Evolutionary conservation across 1,140 invertebrate genomes (phyloP).

Genomic region (Diuraphis noxia): DNA sequence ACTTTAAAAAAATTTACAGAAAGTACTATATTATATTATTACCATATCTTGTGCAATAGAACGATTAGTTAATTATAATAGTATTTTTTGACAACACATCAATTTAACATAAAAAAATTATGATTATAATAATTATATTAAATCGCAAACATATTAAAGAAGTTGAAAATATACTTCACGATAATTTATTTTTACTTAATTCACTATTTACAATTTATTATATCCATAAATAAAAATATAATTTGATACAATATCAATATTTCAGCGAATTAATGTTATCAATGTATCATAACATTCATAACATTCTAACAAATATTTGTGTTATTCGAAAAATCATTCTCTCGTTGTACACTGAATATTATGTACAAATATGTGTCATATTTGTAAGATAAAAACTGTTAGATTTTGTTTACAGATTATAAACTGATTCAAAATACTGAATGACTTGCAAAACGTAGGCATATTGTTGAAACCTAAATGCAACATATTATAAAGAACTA

Average conservation of each 20-base stretch:
- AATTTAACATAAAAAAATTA: background rate
- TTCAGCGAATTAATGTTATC: too few species aligned
- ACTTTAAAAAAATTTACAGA: background rate
- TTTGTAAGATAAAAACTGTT: background rate
- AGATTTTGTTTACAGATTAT: background rate
- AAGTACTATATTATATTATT: background rate
- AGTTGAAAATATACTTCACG: too few species aligned
- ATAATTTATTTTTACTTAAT: too few species aligned
- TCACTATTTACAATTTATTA: too few species aligned
- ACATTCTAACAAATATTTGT: background rate
- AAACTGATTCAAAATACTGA: background rate
- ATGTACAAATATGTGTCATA: background rate
- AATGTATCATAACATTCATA: too few species aligned
- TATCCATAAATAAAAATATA: too few species aligned
- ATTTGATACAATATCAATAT: too few species aligned
- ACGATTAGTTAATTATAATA: background rate
- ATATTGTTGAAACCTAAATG: background rate
- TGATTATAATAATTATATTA: background rate
- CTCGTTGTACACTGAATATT: background rate
- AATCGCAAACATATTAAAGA: too few species aligned
- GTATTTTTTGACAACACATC: background rate
- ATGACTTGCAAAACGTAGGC: background rate
- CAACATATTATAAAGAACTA: background rate
- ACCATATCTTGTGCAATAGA: background rate
- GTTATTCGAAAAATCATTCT: background rate